Conservation (phyloP, 1,140 invertebrate species). For the Sitobion miscanthi region DNA sequence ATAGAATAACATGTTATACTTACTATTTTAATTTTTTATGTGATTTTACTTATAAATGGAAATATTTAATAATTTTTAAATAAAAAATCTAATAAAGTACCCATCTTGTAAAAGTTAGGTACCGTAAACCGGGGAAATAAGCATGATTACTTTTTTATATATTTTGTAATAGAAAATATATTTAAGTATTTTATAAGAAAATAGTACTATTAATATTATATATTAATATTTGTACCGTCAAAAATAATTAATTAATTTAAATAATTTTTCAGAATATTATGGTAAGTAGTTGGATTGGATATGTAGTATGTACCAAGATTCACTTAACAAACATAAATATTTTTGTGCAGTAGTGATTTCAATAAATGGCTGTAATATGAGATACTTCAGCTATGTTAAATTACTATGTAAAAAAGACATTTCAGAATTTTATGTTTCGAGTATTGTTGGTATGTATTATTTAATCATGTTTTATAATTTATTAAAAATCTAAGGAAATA, state of each 20-base stretch:
- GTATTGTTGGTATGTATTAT: neutral
- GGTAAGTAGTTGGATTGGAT: neutral
- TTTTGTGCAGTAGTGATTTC: neutral
- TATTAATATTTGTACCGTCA: neutral
- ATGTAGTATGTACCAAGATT: neutral
- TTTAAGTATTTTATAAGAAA: too few species aligned
- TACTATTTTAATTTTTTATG: too few species aligned
- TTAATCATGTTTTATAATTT: neutral
- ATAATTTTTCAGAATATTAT: neutral
- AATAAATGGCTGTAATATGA: neutral
- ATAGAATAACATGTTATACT: too few species aligned
- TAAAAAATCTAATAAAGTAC: too few species aligned
- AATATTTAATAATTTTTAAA: too few species aligned
- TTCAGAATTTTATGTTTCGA: neutral
- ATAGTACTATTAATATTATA: too few species aligned
- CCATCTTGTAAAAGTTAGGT: too few species aligned
- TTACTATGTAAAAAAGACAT: neutral
- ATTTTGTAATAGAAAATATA: too few species aligned
- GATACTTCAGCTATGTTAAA: neutral
- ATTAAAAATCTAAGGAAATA: neutral
- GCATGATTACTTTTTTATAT: too few species aligned
- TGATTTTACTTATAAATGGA: too few species aligned
- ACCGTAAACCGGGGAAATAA: too few species aligned
- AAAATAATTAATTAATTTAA: neutral
- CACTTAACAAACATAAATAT: neutral